These are phyloP conservation scores for Lasioglossum morio DNA, from an alignment of 2,888 invertebrate species.

Conservation along the genomic window DNA sequence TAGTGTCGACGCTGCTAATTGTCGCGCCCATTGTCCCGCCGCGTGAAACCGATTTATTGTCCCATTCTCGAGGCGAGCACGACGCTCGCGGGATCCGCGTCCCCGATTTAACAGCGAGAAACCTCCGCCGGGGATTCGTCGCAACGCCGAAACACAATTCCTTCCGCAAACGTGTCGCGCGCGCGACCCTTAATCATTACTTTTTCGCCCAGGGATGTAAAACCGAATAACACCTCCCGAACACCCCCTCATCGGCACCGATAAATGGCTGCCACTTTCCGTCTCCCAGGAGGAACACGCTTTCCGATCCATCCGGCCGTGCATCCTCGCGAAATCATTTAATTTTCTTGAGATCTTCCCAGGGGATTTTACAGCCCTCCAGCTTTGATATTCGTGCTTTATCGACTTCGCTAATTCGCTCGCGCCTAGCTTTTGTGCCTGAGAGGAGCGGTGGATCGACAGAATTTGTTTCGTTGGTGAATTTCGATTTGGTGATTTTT, in stretches of 20 bases:
- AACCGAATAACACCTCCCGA: constrained; percentile 12
- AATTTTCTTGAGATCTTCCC: constrained; percentile 38
- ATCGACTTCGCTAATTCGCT: constrained; percentile 52
- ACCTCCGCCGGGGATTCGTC: constrained; percentile 31
- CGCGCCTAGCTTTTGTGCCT: constrained; percentile 9
- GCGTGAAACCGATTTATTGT: constrained; percentile 76
- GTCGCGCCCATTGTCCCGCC: constrained; percentile 69
- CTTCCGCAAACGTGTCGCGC: constrained; percentile 18
- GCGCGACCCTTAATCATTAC: constrained; percentile 41
- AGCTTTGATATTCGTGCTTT: constrained; percentile 36
- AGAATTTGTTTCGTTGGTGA: neutral
- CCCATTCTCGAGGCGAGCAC: constrained; percentile 19
- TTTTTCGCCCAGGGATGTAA: constrained; percentile 18
- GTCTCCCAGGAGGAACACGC: neutral
- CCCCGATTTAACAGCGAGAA: constrained; percentile 31
- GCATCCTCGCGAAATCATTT: constrained; percentile 28
- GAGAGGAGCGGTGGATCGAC: too few relatives aligned
- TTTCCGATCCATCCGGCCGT: constrained; percentile 2
- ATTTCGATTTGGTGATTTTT: too few relatives aligned
- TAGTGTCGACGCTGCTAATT: constrained; percentile 70
- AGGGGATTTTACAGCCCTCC: constrained; percentile 9
- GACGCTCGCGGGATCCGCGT: constrained; percentile 36
- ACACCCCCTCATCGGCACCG: neutral
- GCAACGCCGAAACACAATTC: constrained; percentile 46
- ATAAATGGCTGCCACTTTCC: constrained; percentile 58